phyloP scores from a whole-genome alignment of 1,140 invertebrate genomes.

The Zaprionus africanus region DNA sequence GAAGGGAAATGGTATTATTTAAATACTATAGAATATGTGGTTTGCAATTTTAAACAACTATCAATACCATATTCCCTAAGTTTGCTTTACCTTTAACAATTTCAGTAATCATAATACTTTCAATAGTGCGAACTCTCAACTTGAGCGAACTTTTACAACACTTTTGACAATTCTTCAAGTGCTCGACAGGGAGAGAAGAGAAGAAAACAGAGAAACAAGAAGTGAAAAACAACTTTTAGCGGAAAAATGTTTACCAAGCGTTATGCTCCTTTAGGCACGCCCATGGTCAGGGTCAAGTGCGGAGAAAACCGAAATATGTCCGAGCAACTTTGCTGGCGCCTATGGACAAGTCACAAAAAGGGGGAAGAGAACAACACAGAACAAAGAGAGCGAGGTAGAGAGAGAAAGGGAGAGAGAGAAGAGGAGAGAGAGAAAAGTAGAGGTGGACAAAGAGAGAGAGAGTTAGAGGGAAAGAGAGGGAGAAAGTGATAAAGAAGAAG shows the following conservation, averaged over 20 bases:
- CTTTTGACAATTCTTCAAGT: constrained; percentile 10
- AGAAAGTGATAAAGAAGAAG: neutral
- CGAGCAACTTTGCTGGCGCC: constrained; percentile 65
- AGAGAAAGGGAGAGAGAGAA: neutral
- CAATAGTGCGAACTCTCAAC: neutral
- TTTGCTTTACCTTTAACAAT: neutral
- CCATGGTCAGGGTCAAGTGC: constrained; percentile 64
- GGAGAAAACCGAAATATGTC: constrained; percentile 19
- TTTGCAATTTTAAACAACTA: no score
- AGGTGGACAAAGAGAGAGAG: no score
- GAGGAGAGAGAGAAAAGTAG: neutral
- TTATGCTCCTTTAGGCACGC: constrained; percentile 49
- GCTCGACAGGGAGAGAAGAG: neutral
- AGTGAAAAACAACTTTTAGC: constrained; percentile 42
- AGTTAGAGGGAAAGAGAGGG: neutral
- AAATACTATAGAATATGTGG: no score
- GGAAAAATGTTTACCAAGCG: constrained; percentile 47
- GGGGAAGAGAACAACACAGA: neutral
- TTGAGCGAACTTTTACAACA: neutral
- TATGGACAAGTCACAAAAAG: constrained; percentile 24
- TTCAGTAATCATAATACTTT: neutral
- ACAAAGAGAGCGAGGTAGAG: neutral
- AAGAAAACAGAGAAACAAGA: constrained; percentile 3
- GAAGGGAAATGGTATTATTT: no score
- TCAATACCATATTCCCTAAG: no score